Evolutionary conservation across 2,797 vertebrate species (phyloP).

Genomic region (Darevskia mixta): DNA sequence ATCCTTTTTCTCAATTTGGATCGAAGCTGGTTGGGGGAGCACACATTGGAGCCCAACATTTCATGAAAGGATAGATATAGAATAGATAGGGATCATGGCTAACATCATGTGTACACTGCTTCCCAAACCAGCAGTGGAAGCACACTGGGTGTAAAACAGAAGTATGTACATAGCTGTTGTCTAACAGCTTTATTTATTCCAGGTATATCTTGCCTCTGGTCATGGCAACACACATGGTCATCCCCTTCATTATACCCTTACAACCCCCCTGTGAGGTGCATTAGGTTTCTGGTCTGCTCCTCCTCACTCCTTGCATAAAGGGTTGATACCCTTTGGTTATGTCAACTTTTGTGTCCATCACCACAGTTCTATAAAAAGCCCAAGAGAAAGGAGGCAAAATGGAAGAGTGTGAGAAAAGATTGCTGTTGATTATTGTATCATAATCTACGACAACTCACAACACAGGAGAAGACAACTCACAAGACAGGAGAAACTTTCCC

Average conservation of each 20-base stretch:
- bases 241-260: not conserved
- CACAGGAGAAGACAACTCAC: not conserved
- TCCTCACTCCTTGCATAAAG: not conserved
- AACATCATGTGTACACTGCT: no score
- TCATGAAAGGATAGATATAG: no score
- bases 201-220: not conserved
- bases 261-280: not conserved
- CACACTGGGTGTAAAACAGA: no score
- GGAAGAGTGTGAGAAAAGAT: not conserved
- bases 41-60: no score
- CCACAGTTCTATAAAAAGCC: not conserved
- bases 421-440: not conserved
- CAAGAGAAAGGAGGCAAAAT: not conserved
- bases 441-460: not conserved
- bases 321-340: no score
- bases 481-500: no score
- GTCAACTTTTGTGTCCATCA: not conserved
- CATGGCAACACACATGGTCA: not conserved
- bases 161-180: no score
- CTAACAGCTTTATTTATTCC: not conserved
- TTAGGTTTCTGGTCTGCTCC: not conserved
- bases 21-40: no score
- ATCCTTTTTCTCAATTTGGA: no score
- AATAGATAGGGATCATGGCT: no score
- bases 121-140: no score